Conservation (phyloP, 1,140 invertebrate genomes). For the Cepaea nemoralis region DNA sequence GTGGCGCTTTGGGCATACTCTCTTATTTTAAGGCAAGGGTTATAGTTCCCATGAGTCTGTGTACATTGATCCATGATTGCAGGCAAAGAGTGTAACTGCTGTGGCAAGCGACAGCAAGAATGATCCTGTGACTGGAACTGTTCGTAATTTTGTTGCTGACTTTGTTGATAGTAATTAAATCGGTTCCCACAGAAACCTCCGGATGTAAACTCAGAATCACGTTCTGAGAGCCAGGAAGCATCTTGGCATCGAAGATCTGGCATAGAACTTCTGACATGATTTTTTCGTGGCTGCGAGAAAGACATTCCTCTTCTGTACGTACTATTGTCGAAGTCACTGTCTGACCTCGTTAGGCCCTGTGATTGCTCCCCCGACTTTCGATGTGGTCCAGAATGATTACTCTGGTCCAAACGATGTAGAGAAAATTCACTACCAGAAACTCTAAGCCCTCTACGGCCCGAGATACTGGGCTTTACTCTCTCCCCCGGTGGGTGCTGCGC, state of each 20-base stretch:
- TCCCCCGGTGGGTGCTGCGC: background rate
- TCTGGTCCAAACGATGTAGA: background rate
- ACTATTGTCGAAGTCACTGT: background rate
- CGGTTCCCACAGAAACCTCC: background rate
- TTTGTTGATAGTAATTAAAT: background rate
- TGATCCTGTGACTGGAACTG: background rate
- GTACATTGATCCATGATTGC: background rate
- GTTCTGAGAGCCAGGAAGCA: background rate
- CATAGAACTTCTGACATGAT: slow-evolving; percentile 18
- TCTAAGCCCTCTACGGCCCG: background rate
- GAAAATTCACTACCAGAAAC: background rate
- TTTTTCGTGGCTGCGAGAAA: background rate
- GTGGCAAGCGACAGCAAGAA: background rate
- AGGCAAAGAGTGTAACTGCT: background rate
- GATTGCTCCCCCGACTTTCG: background rate
- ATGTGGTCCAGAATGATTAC: background rate
- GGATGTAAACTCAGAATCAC: background rate
- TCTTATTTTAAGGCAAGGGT: background rate
- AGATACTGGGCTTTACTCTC: background rate
- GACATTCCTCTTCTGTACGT: background rate
- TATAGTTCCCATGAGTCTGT: background rate
- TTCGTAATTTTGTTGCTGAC: background rate
- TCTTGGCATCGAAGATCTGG: slow-evolving; percentile 19
- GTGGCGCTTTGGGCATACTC: too few species aligned
- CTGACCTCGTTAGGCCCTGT: background rate